These are phyloP conservation scores for Acanthiza pusilla DNA, from an alignment of 2,797 vertebrate species.

Conservation along the genomic window DNA sequence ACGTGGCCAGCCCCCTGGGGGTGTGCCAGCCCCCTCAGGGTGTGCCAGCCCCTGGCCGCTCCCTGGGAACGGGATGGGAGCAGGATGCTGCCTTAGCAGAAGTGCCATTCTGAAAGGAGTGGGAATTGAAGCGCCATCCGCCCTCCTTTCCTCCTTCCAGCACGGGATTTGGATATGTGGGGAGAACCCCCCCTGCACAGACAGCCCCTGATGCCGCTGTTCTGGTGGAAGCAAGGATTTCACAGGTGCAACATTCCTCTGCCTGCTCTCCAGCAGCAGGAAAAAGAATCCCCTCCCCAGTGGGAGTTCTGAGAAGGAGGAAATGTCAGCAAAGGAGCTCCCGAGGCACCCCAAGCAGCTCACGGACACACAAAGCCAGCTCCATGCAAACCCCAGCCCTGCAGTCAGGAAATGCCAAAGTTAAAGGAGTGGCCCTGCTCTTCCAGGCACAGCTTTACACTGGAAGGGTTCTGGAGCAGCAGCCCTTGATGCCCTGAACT, in stretches of 20 bases:
- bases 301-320: slow-evolving; percentile 7
- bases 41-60: neutral
- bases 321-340: neutral
- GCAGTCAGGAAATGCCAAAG: slow-evolving; percentile 60
- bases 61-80: neutral
- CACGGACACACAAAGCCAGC: neutral
- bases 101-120: neutral
- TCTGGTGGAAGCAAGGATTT: neutral
- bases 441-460: neutral
- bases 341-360: neutral
- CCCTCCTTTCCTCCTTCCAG: slow-evolving; percentile 26
- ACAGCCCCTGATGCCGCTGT: neutral
- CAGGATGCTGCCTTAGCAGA: neutral
- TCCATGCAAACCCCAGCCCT: neutral
- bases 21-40: neutral
- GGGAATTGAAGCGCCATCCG: neutral
- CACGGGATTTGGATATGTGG: neutral
- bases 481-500: neutral
- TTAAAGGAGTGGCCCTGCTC: neutral
- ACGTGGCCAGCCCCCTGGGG: neutral
- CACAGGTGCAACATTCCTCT: rapidly evolving
- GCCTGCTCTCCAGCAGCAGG: neutral
- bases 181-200: neutral
- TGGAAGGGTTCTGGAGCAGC: neutral
- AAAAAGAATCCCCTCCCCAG: neutral